These are phyloP conservation scores for Petrocephalus microphthalmus DNA, from an alignment of 2,113 vertebrate genomes.

Conservation along the genomic window DNA sequence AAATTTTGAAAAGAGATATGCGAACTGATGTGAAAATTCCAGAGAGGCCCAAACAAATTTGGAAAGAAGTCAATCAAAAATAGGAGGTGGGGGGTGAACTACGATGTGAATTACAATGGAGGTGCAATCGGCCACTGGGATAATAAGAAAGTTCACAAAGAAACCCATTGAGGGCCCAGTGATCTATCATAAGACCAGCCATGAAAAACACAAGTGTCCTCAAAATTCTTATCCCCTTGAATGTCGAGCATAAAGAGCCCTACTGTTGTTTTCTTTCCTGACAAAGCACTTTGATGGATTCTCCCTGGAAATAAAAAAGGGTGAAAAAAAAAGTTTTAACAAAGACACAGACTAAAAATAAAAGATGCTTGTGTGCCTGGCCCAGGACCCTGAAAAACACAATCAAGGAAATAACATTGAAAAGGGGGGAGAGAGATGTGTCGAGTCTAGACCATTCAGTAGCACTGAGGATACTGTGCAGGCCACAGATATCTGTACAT, in stretches of 20 bases:
- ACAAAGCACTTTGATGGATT: constrained; percentile 42
- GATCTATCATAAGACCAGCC: constrained; percentile 43
- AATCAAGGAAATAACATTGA: neutral
- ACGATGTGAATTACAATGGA: constrained; percentile 24
- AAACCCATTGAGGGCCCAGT: constrained; percentile 35
- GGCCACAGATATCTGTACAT: neutral
- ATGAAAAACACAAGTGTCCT: constrained; percentile 45
- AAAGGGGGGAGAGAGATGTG: neutral
- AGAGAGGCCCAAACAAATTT: neutral
- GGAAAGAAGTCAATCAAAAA: neutral
- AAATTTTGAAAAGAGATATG: constrained; percentile 45
- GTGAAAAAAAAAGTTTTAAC: constrained; percentile 12
- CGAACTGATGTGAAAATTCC: constrained; percentile 46
- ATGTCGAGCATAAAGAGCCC: constrained; percentile 37
- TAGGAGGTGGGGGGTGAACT: constrained; percentile 8
- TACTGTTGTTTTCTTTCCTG: constrained; percentile 39
- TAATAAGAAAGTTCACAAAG: constrained; percentile 32
- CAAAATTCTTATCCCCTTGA: constrained; percentile 36
- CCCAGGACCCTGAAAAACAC: neutral
- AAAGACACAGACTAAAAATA: constrained; percentile 23
- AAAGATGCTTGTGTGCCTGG: constrained; percentile 16
- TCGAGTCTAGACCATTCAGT: neutral
- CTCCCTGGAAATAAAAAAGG: constrained; percentile 32
- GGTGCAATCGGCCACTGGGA: constrained; percentile 34
- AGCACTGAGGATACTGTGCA: neutral